Evolutionary conservation across 2,888 invertebrate species (phyloP), one percentile per base, ranked within the genome.

Genomic region (Argyresthia goedartella): DNA sequence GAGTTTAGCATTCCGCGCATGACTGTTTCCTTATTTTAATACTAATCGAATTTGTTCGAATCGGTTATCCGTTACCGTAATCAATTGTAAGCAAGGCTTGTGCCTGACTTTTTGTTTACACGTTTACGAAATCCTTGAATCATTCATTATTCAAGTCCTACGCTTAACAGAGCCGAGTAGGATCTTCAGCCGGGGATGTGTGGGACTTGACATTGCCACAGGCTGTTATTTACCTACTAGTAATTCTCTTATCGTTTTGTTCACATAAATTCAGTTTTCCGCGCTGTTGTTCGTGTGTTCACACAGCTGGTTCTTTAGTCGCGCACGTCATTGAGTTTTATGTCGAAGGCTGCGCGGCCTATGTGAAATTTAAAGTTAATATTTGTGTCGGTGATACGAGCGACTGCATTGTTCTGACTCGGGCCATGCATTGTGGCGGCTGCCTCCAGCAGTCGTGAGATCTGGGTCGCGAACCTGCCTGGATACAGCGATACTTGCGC

Each of bases 321-420:
- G 55, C 60, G 66, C 64, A 66, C 73, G 82, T 80, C 82, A 82
- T 77, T 80, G 81, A 77, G 67, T 75, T 71, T 76, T 71, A 76
- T 71, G 73, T 71, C 74, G 81, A 80, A 80, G 82, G 76, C 78
- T 75, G 73, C 46, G 46, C 46, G 14, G 50, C 14, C 73, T 69
- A 72, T 82, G 82, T 75, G 85, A 84, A 79, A 80, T 72, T 76
- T 71, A 69, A 69, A 70, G 58, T 72, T 76, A 73, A 77, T 79
- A 76, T 76, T 72, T 69, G 67, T 80, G 79, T 80, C 81, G 25
- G 76, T 69, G 78, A 75, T 75, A 75, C 67, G 59, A 66, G 66
- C 58, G 58, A 73, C 73, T 50, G 50, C 34, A 82, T 84, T 82
- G 84, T 84, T 35, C 71, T 73, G 70, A 25, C 25, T 68, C 68